phyloP scores from a whole-genome alignment of 1,140 invertebrate genomes.

The Maconellicoccus hirsutus region DNA sequence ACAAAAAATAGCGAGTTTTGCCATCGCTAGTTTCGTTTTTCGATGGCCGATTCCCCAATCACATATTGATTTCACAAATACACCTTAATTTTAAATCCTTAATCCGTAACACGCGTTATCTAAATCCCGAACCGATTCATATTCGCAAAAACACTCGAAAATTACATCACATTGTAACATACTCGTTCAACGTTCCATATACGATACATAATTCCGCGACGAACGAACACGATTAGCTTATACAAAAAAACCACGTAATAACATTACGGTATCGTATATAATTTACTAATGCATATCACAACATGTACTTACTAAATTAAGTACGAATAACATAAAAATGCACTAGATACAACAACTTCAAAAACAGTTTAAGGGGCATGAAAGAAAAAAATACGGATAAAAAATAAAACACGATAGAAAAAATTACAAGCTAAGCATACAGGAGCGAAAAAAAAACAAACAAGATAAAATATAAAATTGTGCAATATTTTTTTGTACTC shows the following conservation, averaged over 20 bases:
- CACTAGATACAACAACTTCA: conserved; percentile 13
- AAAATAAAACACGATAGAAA: background rate
- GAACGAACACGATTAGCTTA: too few species aligned
- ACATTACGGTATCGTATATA: conserved; percentile 8
- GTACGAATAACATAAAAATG: conserved; percentile 18
- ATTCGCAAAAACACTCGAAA: too few species aligned
- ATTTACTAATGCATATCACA: conserved; percentile 21
- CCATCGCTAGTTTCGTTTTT: too few species aligned
- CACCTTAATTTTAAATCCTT: too few species aligned
- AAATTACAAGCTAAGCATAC: background rate
- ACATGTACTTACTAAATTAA: conserved; percentile 17
- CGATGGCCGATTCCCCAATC: too few species aligned
- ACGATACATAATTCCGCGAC: too few species aligned
- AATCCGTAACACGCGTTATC: too few species aligned
- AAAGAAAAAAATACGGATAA: background rate
- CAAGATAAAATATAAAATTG: background rate
- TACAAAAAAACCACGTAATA: background rate
- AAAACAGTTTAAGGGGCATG: background rate
- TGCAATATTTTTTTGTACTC: conserved; percentile 10
- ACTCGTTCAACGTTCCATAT: background rate
- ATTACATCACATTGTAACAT: too few species aligned
- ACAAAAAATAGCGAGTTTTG: too few species aligned
- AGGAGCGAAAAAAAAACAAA: background rate
- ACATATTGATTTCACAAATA: too few species aligned
- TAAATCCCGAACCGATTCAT: too few species aligned